A percentile compares a stretch with the other conserved stretches of the same genome.
Conservation (phyloP, 1,140 invertebrate genomes). For the Nixonia krombeini region DNA sequence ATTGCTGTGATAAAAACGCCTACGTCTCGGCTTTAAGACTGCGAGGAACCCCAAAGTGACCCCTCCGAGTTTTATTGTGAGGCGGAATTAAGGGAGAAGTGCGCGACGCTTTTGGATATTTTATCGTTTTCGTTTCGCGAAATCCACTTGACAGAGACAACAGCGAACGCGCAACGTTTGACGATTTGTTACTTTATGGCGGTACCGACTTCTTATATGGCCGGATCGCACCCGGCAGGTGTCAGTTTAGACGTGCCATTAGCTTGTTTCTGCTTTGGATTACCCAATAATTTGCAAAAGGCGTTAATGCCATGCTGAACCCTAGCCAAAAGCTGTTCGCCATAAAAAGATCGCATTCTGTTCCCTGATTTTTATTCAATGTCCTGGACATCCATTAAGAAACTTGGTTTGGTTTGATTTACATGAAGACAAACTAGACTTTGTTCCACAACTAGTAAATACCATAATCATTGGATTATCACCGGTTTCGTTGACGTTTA, state of each 20-base stretch:
- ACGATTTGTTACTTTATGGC: constrained; percentile 46
- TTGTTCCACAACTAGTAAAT: neutral
- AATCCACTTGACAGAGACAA: constrained; percentile 40
- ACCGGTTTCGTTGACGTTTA: no score
- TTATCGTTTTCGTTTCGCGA: constrained; percentile 39
- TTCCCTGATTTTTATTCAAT: constrained; percentile 39
- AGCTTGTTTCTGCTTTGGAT: constrained; percentile 34
- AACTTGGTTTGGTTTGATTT: constrained; percentile 23
- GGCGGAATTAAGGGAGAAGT: constrained; percentile 30
- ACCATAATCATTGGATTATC: no score
- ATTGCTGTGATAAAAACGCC: constrained; percentile 60
- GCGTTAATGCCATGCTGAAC: constrained; percentile 34
- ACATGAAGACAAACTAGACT: neutral
- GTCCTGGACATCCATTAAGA: constrained; percentile 18
- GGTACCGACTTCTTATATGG: no score
- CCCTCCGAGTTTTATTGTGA: constrained; percentile 39
- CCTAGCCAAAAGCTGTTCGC: constrained; percentile 9
- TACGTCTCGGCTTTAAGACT: constrained; percentile 37
- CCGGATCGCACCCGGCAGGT: constrained; percentile 24
- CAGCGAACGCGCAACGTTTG: constrained; percentile 19
- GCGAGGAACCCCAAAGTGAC: constrained; percentile 8
- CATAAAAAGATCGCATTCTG: constrained; percentile 31
- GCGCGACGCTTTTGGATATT: constrained; percentile 29
- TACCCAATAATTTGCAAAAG: constrained; percentile 43
- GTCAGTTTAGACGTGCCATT: constrained; percentile 24